Evolutionary conservation across 2,797 vertebrate genomes (phyloP), one percentile per base, ranked within the genome.

Genomic region (Masticophis lateralis): DNA sequence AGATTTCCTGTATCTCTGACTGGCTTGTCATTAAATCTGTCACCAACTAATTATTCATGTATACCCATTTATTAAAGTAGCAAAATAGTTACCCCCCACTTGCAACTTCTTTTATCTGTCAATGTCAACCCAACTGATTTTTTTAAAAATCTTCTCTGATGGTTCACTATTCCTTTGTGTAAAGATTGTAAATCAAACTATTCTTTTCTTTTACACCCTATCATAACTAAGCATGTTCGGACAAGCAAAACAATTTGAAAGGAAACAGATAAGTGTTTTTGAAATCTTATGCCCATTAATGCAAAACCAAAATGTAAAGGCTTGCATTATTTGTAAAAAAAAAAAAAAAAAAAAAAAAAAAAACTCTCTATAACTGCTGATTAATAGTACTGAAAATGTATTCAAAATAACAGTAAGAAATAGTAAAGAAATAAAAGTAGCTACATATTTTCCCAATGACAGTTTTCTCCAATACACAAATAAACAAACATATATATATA

Each of bases 11-110:
- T 91, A 95, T 27, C 20, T 55, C 53, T 93, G 43, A 59, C 92
- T 95, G 90, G 56, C 93, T 94, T 97, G 96, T 95, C 97, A 97
- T 96, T 97, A 96, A 95, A 97, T 97, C 94, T 97, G 95, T 95
- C 97, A 97, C 79, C 96, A 96, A 61, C 89, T 2, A 97, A 97
- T 97, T 97, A 97, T 96, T 97, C 97, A 97, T 94, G 83, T 92
- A 95, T 47, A 97, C 6, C 53, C 95, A 92, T 96, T 97, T 96
- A 97, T 95, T 95, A 97, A 96, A 94, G 94, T 93, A 92, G 92
- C 51, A 97, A 95, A 95, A 95, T 92, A 92, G 96, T 96, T 94
- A 94, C 88, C 94, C 91, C 56, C n/a, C 56, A 90, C 37, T 57
- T 88, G 79, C 91, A 95, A 32, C 91, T 93, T 92, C 93, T 96